phyloP scores from a whole-genome alignment of 2,113 vertebrate species.

The Bos javanicus region DNA sequence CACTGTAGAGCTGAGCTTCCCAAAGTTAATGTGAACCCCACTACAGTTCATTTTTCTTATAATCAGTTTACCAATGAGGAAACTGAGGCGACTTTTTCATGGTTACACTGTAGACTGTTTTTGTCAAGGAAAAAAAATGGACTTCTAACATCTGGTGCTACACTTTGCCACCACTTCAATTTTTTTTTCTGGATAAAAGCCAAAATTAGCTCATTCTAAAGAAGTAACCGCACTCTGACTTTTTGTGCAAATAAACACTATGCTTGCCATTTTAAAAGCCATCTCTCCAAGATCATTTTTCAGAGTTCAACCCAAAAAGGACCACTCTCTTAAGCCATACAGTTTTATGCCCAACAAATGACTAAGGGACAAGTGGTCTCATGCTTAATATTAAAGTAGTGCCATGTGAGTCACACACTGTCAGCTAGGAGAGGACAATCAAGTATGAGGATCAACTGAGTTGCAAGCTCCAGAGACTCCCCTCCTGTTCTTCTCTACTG shows the following conservation, averaged over 20 bases:
- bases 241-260: slow-evolving; percentile 25
- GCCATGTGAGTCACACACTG: slow-evolving; percentile 45
- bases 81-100: background rate
- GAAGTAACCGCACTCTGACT: background rate
- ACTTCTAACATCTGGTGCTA: background rate
- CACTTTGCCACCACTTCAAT: background rate
- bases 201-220: background rate
- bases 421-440: background rate
- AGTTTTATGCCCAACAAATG: background rate
- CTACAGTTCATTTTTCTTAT: background rate
- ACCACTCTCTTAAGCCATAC: background rate
- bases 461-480: slow-evolving; percentile 52
- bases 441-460: slow-evolving; percentile 33
- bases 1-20: background rate
- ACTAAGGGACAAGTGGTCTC: slow-evolving; percentile 5
- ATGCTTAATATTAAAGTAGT: slow-evolving; percentile 58
- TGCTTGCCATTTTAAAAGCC: background rate
- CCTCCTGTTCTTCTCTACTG: slow-evolving; percentile 54
- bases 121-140: background rate
- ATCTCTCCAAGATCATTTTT: slow-evolving; percentile 48
- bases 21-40: background rate
- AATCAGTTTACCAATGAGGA: background rate
- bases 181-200: background rate
- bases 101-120: background rate
- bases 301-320: background rate